Percentiles rank a stretch among this genome's conserved stretches.
These are phyloP conservation scores for Nicator chloris DNA, from an alignment of 2,113 vertebrate genomes.

Conservation along the genomic window DNA sequence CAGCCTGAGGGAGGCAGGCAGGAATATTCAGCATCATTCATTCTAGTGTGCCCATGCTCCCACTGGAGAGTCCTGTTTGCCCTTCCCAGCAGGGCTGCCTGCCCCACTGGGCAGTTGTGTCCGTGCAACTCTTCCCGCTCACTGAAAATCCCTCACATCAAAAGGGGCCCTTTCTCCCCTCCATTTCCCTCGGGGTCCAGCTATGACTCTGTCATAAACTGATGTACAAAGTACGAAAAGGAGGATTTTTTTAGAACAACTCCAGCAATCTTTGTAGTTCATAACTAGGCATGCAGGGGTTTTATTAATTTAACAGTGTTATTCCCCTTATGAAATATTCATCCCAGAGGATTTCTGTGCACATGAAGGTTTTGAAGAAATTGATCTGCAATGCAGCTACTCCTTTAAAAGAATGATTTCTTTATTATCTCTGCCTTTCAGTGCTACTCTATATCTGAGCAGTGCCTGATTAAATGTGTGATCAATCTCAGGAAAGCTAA, in stretches of 20 bases:
- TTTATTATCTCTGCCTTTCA: slow-evolving; percentile 64
- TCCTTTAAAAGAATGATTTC: slow-evolving; percentile 67
- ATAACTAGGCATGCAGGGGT: slow-evolving; percentile 61
- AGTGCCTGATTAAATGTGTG: slow-evolving; percentile 26
- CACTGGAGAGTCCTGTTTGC: not conserved
- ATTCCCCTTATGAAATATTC: slow-evolving; percentile 73
- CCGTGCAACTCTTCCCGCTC: not conserved
- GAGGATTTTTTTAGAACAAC: slow-evolving; percentile 33
- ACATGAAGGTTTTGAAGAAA: slow-evolving; percentile 67
- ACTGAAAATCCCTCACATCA: slow-evolving; percentile 17
- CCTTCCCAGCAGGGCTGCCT: not conserved
- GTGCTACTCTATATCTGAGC: not conserved
- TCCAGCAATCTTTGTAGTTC: slow-evolving; percentile 67
- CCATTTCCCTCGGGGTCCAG: slow-evolving; percentile 39
- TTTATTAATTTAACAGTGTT: slow-evolving; percentile 72
- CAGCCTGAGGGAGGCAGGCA: not conserved
- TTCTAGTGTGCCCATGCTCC: not conserved
- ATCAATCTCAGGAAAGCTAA: slow-evolving; percentile 46
- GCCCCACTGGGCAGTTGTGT: not conserved
- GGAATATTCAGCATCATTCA: not conserved
- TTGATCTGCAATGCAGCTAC: slow-evolving; percentile 71
- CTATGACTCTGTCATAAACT: slow-evolving; percentile 56
- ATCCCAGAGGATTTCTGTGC: slow-evolving; percentile 68
- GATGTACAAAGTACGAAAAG: slow-evolving; percentile 64
- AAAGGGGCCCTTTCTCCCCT: slow-evolving; percentile 20